Evolutionary conservation across 2,113 vertebrate species (phyloP).

Genomic region (Myrmophylax atrothorax): DNA sequence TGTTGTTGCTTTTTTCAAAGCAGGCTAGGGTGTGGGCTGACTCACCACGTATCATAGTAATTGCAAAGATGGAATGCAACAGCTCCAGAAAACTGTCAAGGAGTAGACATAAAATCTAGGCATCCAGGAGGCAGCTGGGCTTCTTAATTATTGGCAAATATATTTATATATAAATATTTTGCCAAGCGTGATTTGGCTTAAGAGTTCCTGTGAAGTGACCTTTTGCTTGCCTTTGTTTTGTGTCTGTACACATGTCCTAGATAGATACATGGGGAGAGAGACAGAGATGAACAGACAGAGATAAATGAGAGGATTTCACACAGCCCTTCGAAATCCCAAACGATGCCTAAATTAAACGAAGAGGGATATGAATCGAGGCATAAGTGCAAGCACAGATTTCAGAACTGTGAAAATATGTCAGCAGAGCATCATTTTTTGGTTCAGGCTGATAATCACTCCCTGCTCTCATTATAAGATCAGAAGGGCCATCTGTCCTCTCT

Average conservation of each 20-base stretch:
- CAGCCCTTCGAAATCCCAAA: conserved; percentile 39
- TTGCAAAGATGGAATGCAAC: conserved; percentile 49
- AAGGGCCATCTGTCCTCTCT: conserved; percentile 64
- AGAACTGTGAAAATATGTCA: conserved; percentile 72
- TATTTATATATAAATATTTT: conserved; percentile 73
- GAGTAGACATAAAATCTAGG: not conserved
- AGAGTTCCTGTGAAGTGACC: conserved; percentile 62
- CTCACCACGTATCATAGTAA: not conserved
- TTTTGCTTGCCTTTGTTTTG: conserved; percentile 62
- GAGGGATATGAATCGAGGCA: conserved; percentile 43
- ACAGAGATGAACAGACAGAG: conserved; percentile 12
- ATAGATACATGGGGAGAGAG: conserved; percentile 47
- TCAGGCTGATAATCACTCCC: conserved; percentile 64
- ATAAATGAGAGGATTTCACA: conserved; percentile 58
- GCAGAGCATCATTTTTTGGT: conserved; percentile 68
- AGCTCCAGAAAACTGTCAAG: conserved; percentile 29
- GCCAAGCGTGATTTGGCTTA: conserved; percentile 53
- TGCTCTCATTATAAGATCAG: conserved; percentile 69
- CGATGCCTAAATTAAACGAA: conserved; percentile 31
- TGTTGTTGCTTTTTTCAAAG: not conserved
- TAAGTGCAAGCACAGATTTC: conserved; percentile 67
- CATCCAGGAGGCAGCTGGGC: conserved; percentile 37
- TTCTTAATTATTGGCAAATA: conserved; percentile 65
- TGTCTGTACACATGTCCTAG: conserved; percentile 46
- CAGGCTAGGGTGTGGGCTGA: not conserved